These are phyloP conservation scores for Novumbra hubbsi DNA, from an alignment of 2,797 vertebrate genomes.

Conservation along the genomic window DNA sequence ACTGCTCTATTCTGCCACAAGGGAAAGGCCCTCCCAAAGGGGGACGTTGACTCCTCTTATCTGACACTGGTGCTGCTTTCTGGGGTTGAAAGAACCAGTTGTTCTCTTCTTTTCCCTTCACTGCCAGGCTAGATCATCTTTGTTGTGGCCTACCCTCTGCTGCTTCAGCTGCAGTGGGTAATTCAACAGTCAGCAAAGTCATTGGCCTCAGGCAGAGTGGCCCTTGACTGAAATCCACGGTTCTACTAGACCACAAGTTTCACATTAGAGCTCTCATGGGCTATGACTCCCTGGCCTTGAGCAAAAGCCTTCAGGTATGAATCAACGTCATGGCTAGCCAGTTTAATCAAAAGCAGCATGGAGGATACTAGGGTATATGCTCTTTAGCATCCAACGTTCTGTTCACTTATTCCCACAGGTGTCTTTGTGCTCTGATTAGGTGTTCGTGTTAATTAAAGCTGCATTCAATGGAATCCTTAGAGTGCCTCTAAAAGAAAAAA, in stretches of 20 bases:
- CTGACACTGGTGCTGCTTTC: slow-evolving; percentile 4
- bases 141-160: slow-evolving; percentile 13
- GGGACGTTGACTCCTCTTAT: slow-evolving; percentile 7
- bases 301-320: slow-evolving; percentile 23
- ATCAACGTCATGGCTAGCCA: slow-evolving; percentile 28
- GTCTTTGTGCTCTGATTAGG: neutral
- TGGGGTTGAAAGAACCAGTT: slow-evolving; percentile 10
- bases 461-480: neutral
- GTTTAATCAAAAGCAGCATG: slow-evolving; percentile 35
- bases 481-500: neutral
- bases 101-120: slow-evolving; percentile 1
- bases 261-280: slow-evolving; percentile 37
- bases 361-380: neutral
- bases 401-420: neutral
- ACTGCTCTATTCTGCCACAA: slow-evolving; percentile 5
- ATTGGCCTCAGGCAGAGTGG: slow-evolving; percentile 24
- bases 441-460: neutral
- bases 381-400: neutral
- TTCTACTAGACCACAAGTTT: slow-evolving; percentile 33
- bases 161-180: slow-evolving; percentile 4
- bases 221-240: slow-evolving; percentile 31
- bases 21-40: too few relatives aligned
- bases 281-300: slow-evolving; percentile 44
- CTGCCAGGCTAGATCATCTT: slow-evolving; percentile 9
- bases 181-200: slow-evolving; percentile 8